Base-by-base conservation (phyloP, 1,140 invertebrate species). In the Onthophagus taurus region DNA sequence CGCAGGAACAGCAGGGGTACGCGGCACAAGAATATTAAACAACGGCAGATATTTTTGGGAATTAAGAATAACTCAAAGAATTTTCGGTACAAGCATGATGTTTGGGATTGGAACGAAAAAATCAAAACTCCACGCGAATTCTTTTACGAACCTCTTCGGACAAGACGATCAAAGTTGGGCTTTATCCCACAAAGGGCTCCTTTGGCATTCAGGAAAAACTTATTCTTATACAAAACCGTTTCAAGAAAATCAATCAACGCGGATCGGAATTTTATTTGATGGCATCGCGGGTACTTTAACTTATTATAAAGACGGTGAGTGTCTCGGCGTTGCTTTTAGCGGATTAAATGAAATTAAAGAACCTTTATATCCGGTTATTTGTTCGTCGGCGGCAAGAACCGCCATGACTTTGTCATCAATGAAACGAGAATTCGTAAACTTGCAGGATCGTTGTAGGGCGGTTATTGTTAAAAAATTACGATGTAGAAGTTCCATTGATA, bases 71-170 rank as follows among this genome's bases (percentile, higher is more conserved):
- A 75, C 75, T 0, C 73, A 78, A 50, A 61, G 81, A 21, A 70
- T 85, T 17, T 84, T 83, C 51, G 82, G 82, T 18, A 85, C 82
- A 0, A 81, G 79, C 45, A 83, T 85, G 66, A 85, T 85, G 83
- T 80, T 85, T 49, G 83, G 83, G 19, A 70, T 85, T 5, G 79
- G 76, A 2, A 85, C 83, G 2, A 66, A 65, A 35, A 62, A 69
- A 7, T 76, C 77, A 7, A 61, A 77, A 0, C 64, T 85, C 0
- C 78, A 83, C 50, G 72, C 72, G 0, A 74, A 80, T 52, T 67
- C 72, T 9, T 86, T 84, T 59, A 71, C 75, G 9, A 83, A 84
- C 58, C 60, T 85, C 49, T 60, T 86, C 4, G 83, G 83, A 6
- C 77, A 82, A 60, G 78, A 85, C 55, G 65, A 71, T 29, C 63